Base-by-base conservation (phyloP, 2,797 vertebrate genomes). In the Bufotes viridis region DNA sequence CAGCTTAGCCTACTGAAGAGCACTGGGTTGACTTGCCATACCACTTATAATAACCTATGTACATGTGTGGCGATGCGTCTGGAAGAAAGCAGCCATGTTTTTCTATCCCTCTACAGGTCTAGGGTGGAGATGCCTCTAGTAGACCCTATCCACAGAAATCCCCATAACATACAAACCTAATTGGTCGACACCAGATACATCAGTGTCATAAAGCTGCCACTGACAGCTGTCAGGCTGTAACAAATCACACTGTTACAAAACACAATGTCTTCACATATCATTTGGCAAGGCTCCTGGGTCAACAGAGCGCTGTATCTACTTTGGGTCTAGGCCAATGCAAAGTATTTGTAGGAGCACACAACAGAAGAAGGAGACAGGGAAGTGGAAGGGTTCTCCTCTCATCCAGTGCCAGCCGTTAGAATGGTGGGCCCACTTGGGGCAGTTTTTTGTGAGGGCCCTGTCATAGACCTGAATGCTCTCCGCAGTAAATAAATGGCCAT, bases 271-370 rank as follows among this genome's bases (percentile, higher is more conserved):
- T 78, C 75, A 78, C 76, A 17, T 55, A 78, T 3, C 15, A 58
- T 57, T 58, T 57, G 53, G 76, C 74, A 22, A 76, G 53, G 74
- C 10, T 55, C 53, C 53, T 57, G 26, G 8, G 53, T 55, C 76
- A 24, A 58, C 53, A 58, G 76, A 57, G 14, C n/a, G 2, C 1
- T 22, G 15, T 81, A 81, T 63, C 79, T 22, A 20, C 17, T 63
- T 81, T 60, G 79, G 79, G 24, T 49, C 58, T 7, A 6, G 20
- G 79, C 79, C 79, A 81, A 81, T 81, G 57, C 58, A 81, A 81
- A 81, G 15, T 34, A 63, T 11, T 22, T 63, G 11, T 8, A 81
- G 60, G 79, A 63, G 22, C 15, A 42, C 12, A 63, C 10, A 34
- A 42, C 20, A 60, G 17, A 60, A 22, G 9, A 7, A 63, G 2